Conservation (phyloP, 2,797 vertebrate genomes). For the Amblyopsis hoosieri region DNA sequence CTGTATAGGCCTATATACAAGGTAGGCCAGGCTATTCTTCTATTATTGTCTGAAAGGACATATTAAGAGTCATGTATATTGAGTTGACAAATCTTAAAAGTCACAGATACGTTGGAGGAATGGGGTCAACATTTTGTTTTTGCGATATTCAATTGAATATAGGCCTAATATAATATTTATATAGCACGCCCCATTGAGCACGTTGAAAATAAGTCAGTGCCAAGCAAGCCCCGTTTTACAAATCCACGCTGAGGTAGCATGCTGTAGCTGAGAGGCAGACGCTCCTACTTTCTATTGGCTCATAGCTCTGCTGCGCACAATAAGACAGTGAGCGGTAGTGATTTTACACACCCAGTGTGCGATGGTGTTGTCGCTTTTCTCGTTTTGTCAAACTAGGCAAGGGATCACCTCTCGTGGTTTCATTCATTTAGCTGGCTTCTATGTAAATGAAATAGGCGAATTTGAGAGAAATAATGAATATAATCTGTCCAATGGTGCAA, state of each 20-base stretch:
- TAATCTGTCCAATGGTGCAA: not conserved
- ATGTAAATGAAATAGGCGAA: not conserved
- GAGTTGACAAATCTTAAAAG: no score
- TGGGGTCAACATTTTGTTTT: not conserved
- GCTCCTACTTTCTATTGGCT: conserved; percentile 69
- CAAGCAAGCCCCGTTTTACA: not conserved
- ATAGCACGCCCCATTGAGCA: not conserved
- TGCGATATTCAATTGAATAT: not conserved
- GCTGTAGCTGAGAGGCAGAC: conserved; percentile 26
- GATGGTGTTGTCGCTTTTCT: no score
- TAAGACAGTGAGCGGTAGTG: conserved; percentile 62
- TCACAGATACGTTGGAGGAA: no score
- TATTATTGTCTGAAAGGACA: no score
- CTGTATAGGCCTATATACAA: no score
- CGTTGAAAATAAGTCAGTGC: not conserved
- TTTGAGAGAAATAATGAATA: not conserved
- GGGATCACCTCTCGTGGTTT: not conserved
- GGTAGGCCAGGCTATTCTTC: no score
- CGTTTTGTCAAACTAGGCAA: not conserved
- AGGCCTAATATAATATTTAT: not conserved
- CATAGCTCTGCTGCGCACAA: conserved; percentile 11
- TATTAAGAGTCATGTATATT: no score
- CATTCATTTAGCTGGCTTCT: not conserved
- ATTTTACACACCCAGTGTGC: conserved; percentile 38
- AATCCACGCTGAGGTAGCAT: not conserved